Evolutionary conservation across 2,797 vertebrate genomes (phyloP).

Genomic region (Neostethus bicornis): DNA sequence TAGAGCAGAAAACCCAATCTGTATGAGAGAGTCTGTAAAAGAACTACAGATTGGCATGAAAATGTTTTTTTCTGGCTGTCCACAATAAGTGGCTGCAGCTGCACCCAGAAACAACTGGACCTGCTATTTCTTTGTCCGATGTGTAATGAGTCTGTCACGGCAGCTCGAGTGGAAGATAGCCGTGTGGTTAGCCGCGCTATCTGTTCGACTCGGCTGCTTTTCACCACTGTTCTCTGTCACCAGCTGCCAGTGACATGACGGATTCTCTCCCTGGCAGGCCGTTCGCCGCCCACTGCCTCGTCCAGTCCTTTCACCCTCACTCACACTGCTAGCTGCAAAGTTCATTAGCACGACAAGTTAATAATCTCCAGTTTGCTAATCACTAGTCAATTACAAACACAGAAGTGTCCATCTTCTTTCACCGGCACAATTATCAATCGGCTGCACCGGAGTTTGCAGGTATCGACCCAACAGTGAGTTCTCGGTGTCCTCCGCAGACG

Average conservation of each 20-base stretch:
- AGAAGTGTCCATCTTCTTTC: slow-evolving; percentile 45
- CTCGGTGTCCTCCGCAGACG: slow-evolving; percentile 5
- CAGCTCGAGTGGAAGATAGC: slow-evolving; percentile 48
- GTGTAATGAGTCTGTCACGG: slow-evolving; percentile 49
- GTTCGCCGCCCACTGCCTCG: slow-evolving; percentile 26
- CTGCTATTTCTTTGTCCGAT: slow-evolving; percentile 23
- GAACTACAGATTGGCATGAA: slow-evolving; percentile 12
- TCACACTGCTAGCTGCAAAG: slow-evolving; percentile 34
- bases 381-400: slow-evolving; percentile 64
- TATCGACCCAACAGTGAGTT: slow-evolving; percentile 33
- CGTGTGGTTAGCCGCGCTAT: slow-evolving; percentile 45
- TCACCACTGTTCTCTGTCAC: slow-evolving; percentile 56
- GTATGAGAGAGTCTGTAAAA: slow-evolving; percentile 2
- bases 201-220: slow-evolving; percentile 50
- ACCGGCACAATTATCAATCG: slow-evolving; percentile 58
- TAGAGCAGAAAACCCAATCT: not conserved
- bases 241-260: slow-evolving; percentile 42
- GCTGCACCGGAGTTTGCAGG: slow-evolving; percentile 14
- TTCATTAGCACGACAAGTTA: slow-evolving; percentile 63
- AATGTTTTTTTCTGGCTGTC: slow-evolving; percentile 26
- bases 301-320: slow-evolving; percentile 51
- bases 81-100: slow-evolving; percentile 21
- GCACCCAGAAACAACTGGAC: slow-evolving; percentile 2
- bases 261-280: slow-evolving; percentile 35
- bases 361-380: slow-evolving; percentile 69